phyloP scores from a whole-genome alignment of 2,888 invertebrate species.

The Pseudanteris insignis region DNA sequence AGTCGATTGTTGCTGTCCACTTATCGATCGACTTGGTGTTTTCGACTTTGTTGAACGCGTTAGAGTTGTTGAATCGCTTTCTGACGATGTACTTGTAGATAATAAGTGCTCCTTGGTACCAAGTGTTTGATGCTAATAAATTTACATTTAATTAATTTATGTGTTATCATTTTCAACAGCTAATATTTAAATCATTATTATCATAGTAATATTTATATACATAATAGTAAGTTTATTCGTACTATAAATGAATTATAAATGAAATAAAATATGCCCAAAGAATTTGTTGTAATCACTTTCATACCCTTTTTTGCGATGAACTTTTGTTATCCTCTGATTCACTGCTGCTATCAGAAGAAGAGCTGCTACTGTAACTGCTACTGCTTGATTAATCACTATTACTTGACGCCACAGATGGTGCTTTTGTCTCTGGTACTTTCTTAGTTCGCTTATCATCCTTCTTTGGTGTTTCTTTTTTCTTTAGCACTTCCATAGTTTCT shows the following conservation, averaged over 20 bases:
- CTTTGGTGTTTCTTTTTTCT: conserved; percentile 60
- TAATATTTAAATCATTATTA: no score
- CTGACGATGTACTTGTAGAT: conserved; percentile 60
- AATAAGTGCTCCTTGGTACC: conserved; percentile 54
- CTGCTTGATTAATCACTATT: conserved; percentile 70
- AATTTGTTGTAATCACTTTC: no score
- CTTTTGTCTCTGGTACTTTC: conserved; percentile 43
- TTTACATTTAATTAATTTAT: no score
- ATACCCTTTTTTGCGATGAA: conserved; percentile 41
- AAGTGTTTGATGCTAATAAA: conserved; percentile 27
- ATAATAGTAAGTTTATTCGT: neutral
- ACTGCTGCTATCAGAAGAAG: conserved; percentile 64
- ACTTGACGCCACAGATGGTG: conserved; percentile 69
- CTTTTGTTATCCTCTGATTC: conserved; percentile 60
- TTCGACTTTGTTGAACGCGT: conserved; percentile 45
- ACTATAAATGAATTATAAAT: neutral
- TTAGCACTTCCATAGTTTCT: conserved; percentile 49
- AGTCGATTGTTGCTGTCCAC: conserved; percentile 33
- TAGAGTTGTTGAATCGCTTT: conserved; percentile 57
- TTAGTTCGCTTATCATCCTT: conserved; percentile 47
- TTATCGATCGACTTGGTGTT: conserved; percentile 43
- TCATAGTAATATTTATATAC: no score
- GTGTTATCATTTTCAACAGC: no score
- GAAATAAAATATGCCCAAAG: neutral
- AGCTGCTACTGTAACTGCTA: conserved; percentile 65